Evolutionary conservation across 2,113 vertebrate genomes (phyloP).

Genomic region (Hippopotamus amphibius): DNA sequence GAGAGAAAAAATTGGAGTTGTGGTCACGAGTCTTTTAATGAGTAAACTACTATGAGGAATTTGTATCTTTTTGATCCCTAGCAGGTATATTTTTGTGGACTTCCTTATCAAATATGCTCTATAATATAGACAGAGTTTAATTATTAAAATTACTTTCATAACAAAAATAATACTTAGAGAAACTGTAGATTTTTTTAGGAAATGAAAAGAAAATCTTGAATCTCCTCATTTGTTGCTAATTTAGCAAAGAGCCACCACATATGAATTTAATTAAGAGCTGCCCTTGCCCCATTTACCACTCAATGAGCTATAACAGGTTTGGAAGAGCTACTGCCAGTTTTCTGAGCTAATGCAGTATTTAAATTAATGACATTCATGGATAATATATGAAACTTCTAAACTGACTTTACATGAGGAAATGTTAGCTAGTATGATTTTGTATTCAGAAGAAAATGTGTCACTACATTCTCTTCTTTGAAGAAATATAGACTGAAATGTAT

Average conservation of each 20-base stretch:
- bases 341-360: constrained; percentile 15
- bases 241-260: constrained; percentile 55
- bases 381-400: constrained; percentile 25
- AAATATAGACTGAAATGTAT: not conserved
- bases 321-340: constrained; percentile 25
- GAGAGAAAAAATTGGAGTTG: not conserved
- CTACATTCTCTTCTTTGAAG: not conserved
- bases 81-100: not conserved
- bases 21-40: not conserved
- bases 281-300: constrained; percentile 66
- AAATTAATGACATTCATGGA: not conserved
- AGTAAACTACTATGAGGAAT: not conserved
- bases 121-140: not conserved
- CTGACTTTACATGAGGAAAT: not conserved
- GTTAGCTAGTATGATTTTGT: not conserved
- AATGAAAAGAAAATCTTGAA: constrained; percentile 51
- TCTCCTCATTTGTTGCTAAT: constrained; percentile 64
- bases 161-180: constrained; percentile 45
- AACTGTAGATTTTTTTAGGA: not conserved
- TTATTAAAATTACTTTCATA: constrained; percentile 54
- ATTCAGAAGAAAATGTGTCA: not conserved
- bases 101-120: constrained; percentile 37
- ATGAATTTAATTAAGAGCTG: constrained; percentile 80
- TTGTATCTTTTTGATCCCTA: not conserved
- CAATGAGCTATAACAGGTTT: constrained; percentile 65